A percentile compares a stretch with the other conserved stretches of the same genome.
Evolutionary conservation across 2,113 vertebrate genomes (phyloP).

Genomic region (Macaca mulatta): DNA sequence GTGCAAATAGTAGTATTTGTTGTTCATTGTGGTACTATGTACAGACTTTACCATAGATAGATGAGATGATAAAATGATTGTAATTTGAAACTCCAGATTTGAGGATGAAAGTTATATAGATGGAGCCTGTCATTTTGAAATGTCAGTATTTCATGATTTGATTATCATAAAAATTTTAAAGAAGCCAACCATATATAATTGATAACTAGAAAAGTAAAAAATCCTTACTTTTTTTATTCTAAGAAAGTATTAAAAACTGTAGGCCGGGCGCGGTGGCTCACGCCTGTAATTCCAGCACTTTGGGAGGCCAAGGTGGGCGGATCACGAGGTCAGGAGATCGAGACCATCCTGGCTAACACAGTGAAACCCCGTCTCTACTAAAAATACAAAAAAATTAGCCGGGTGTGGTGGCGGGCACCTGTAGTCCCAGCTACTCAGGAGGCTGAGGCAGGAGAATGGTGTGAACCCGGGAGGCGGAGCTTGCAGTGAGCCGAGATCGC

Average conservation of each 20-base stretch:
- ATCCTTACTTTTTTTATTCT: neutral
- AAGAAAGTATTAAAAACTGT: neutral
- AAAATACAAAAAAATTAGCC: no score
- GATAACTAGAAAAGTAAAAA: neutral
- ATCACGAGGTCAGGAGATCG: no score
- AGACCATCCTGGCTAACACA: no score
- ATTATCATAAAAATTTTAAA: neutral
- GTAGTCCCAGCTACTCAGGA: no score
- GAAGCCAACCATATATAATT: neutral
- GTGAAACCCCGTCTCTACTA: no score
- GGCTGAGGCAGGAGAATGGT: no score
- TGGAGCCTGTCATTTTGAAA: neutral
- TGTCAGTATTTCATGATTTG: neutral
- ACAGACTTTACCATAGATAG: neutral
- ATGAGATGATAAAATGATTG: neutral
- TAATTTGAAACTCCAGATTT: neutral
- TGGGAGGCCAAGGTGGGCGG: no score
- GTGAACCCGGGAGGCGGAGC: rapidly evolving
- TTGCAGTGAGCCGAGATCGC: no score
- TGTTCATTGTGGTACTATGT: neutral
- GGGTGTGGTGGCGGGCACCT: no score
- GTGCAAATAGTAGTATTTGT: rapidly evolving
- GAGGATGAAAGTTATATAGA: neutral
- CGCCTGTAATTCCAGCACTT: no score
- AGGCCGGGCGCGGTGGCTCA: neutral